Base-by-base conservation (phyloP, 2,113 vertebrate species). In the Synodontis membranacea region DNA sequence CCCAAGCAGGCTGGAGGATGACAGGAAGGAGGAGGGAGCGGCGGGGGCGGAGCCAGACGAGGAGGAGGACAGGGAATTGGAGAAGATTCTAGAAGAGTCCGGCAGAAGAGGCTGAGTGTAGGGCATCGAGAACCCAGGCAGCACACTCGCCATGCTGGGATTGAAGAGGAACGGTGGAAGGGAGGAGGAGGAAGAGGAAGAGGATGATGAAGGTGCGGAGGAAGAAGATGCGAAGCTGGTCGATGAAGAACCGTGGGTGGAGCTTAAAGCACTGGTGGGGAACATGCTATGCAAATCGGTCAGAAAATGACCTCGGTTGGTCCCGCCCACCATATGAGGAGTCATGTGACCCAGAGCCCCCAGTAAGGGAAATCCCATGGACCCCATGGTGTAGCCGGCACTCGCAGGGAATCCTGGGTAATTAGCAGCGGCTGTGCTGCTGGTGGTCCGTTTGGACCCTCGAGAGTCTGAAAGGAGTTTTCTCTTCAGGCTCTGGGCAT, bases 231-330 rank as follows among this genome's bases (percentile, higher is more conserved):
- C 95, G 94, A 94, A 94, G 93, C 95, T 95, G 88, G 97, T 92
- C 64, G 96, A 96, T 89, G 96, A 96, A 93, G 96, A 92, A 76
- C 96, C 93, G 92, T 96, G 94, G 92, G 96, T 94, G 93, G 93
- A 92, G 37, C 93, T 92, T 62, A 95, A 89, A 1, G 94, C 94
- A 93, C 97, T 97, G 90, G 96, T 94, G 89, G 98, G 96, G 92
- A 98, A 97, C 93, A 99, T 96, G 94, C 96, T 94, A 91, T 96
- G 97, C 86, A 97, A 95, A 93, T 99, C 98, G 87, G 96, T 93
- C 92, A 99, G 96, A 89, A 96, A 98, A 88, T 97, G 96, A 34
- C 97, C 96, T 4, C 92, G 94, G 86, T 91, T 89, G n/a, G 95
- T 89, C 34, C 96, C 95, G 95, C 98, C 94, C 84, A 98, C 95